Percentiles rank a stretch among this genome's conserved stretches.
These are phyloP conservation scores for Alcedo atthis DNA, from an alignment of 2,797 vertebrate genomes.

Conservation along the genomic window DNA sequence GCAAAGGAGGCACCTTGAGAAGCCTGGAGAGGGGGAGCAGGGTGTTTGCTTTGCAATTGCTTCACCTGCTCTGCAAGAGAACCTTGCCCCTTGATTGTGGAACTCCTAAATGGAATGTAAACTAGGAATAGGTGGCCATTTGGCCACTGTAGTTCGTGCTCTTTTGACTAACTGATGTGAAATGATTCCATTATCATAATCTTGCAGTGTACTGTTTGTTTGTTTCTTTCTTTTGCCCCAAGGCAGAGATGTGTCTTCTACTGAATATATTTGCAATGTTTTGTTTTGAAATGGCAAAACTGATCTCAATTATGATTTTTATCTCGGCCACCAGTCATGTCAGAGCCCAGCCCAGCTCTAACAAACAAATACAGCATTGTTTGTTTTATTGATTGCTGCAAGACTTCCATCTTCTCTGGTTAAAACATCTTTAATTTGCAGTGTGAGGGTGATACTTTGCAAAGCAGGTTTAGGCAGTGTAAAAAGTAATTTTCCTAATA, in stretches of 20 bases:
- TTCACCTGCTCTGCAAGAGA: background rate
- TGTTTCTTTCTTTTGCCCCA: background rate
- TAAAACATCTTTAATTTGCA: constrained; percentile 29
- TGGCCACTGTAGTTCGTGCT: background rate
- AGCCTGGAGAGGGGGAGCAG: background rate
- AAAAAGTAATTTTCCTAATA: background rate
- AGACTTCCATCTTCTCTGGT: background rate
- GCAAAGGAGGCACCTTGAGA: background rate
- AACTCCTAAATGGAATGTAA: background rate
- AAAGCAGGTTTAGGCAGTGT: background rate
- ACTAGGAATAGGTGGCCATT: background rate
- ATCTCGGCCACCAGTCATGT: constrained; percentile 13
- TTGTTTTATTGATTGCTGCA: constrained; percentile 15
- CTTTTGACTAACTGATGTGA: background rate
- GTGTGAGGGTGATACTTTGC: background rate
- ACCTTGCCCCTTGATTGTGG: background rate
- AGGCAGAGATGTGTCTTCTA: background rate
- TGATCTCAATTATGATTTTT: constrained; percentile 31
- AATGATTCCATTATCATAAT: background rate
- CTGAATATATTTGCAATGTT: constrained; percentile 6
- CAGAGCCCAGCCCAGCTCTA: constrained; percentile 18
- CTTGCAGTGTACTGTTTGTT: background rate
- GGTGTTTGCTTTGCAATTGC: background rate
- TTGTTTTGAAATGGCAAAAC: constrained; percentile 21
- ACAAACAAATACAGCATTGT: background rate